Conservation (phyloP, 2,797 vertebrate genomes). For the Falco cherrug region DNA sequence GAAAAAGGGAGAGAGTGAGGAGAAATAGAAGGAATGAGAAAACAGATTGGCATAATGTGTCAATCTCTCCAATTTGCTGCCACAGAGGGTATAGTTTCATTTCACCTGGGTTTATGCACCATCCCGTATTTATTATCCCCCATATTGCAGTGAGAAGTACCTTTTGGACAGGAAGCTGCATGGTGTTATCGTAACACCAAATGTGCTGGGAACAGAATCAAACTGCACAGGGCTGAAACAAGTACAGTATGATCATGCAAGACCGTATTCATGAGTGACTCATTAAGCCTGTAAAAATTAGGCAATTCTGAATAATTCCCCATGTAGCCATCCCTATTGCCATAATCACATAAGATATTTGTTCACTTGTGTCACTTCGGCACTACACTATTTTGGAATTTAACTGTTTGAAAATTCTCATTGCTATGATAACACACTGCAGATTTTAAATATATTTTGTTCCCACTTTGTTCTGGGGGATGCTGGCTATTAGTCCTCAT, state of each 20-base stretch:
- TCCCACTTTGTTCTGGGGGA: slow-evolving; percentile 62
- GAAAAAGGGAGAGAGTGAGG: slow-evolving; percentile 26
- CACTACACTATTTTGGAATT: slow-evolving; percentile 41
- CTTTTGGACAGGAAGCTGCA: background rate
- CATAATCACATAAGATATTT: slow-evolving; percentile 14
- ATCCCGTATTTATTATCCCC: background rate
- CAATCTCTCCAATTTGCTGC: background rate
- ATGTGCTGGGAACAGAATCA: slow-evolving; percentile 24
- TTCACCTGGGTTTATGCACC: background rate
- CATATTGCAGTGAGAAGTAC: background rate
- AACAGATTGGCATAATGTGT: slow-evolving; percentile 25
- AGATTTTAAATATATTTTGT: slow-evolving; percentile 62
- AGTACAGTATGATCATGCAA: slow-evolving; percentile 11
- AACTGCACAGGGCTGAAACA: background rate
- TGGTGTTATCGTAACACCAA: slow-evolving; percentile 35
- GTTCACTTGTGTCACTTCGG: slow-evolving; percentile 32
- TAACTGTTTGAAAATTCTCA: slow-evolving; percentile 63
- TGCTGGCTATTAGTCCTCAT: slow-evolving; percentile 56
- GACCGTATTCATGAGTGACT: slow-evolving; percentile 22
- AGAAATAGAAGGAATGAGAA: slow-evolving; percentile 52
- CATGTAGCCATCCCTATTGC: background rate
- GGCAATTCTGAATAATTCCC: slow-evolving; percentile 34
- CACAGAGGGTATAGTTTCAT: background rate
- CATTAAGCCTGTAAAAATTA: slow-evolving; percentile 31
- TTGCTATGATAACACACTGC: slow-evolving; percentile 60